These are phyloP conservation scores for Prionailurus viverrinus DNA, from an alignment of 2,113 vertebrate species.

Conservation along the genomic window DNA sequence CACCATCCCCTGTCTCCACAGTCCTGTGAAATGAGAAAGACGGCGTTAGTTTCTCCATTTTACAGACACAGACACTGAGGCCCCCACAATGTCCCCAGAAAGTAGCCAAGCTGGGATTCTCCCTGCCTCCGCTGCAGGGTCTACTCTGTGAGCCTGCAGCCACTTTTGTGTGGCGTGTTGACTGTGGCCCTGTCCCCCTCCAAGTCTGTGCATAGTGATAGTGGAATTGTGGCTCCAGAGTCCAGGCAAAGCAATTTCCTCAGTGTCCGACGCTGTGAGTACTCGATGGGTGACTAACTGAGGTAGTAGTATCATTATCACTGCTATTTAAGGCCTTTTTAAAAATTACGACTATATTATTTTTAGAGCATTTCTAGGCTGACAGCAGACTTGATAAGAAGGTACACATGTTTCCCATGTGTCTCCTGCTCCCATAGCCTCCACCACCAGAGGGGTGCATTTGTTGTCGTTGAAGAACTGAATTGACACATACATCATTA, in stretches of 20 bases:
- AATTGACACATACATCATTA: not conserved
- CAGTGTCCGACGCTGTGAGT: rapidly evolving
- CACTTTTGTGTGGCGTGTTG: not conserved
- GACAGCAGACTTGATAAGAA: not conserved
- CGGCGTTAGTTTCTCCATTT: not conserved
- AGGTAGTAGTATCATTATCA: too few species aligned
- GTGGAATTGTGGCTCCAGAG: not conserved
- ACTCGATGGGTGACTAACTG: not conserved
- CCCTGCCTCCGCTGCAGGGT: not conserved
- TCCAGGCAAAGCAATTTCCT: not conserved
- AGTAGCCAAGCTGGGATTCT: not conserved
- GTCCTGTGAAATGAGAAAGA: not conserved
- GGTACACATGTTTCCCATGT: not conserved
- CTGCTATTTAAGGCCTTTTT: not conserved
- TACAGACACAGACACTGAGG: not conserved
- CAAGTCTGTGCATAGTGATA: too few species aligned
- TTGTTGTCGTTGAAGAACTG: not conserved
- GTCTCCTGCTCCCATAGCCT: not conserved
- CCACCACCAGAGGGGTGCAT: not conserved
- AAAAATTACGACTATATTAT: too few species aligned
- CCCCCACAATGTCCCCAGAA: not conserved
- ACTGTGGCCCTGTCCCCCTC: not conserved
- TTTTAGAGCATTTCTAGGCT: not conserved
- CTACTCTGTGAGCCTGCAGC: not conserved
- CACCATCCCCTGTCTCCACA: not conserved